These are phyloP conservation scores for Aleiodes alternator DNA, from an alignment of 2,888 invertebrate species.

Conservation along the genomic window DNA sequence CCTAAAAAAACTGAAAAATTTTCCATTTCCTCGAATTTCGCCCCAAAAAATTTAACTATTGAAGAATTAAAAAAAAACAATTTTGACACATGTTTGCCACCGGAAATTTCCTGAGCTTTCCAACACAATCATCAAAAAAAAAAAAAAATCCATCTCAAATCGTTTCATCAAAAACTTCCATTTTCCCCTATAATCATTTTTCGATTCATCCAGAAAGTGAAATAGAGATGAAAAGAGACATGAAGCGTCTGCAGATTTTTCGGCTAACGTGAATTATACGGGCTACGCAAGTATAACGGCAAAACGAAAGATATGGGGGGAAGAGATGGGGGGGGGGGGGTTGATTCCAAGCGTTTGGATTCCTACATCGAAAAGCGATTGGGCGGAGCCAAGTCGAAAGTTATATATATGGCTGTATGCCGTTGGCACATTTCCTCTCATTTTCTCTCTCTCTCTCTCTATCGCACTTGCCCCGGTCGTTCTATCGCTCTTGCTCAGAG, in stretches of 20 bases:
- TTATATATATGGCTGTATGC: slow-evolving; percentile 41
- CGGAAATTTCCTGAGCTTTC: no score
- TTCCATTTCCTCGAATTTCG: no score
- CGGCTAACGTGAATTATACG: slow-evolving; percentile 30
- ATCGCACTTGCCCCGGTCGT: not conserved
- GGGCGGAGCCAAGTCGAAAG: slow-evolving; percentile 48
- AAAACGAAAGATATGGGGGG: slow-evolving; percentile 14
- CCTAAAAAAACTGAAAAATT: no score
- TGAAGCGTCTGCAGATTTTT: slow-evolving; percentile 8
- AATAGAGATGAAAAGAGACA: slow-evolving; percentile 9
- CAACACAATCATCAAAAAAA: no score
- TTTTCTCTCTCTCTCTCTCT: slow-evolving; percentile 3
- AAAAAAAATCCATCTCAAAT: no score
- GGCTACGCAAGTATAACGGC: slow-evolving; percentile 20
- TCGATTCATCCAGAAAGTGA: not conserved
- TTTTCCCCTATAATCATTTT: no score
- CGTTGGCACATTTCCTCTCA: slow-evolving; percentile 57
- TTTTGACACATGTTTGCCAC: no score
- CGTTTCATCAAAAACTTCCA: no score
- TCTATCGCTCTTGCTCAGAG: slow-evolving; percentile 46
- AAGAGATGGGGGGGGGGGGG: no score
- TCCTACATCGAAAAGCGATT: slow-evolving; percentile 53
- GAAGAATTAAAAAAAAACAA: no score
- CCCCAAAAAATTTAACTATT: no score
- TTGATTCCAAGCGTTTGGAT: slow-evolving; percentile 25